Percentiles rank a stretch among this genome's conserved stretches.
Conservation (phyloP, 2,113 vertebrate species). For the Epinephelus cyanopodus region DNA sequence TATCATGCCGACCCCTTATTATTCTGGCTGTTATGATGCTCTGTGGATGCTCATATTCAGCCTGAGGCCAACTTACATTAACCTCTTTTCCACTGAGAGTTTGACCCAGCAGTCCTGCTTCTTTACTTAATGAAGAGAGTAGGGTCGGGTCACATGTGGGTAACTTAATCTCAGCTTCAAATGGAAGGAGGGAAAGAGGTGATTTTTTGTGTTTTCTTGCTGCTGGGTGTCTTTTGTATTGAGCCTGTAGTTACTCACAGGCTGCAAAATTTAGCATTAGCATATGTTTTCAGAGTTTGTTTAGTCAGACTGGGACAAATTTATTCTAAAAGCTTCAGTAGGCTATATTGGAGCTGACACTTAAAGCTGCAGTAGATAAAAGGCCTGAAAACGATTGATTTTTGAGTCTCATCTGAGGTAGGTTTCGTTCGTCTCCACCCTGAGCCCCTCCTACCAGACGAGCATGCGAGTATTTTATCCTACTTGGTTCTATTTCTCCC, state of each 20-base stretch:
- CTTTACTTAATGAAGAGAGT: conserved; percentile 15
- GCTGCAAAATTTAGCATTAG: neutral
- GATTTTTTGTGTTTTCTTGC: neutral
- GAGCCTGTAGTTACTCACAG: neutral
- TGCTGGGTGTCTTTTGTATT: neutral
- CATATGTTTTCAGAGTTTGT: neutral
- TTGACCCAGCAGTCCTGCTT: conserved; percentile 11
- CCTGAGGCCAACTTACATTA: conserved; percentile 52
- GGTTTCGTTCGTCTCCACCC: too few species aligned
- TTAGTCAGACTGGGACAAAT: neutral
- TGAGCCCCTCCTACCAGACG: too few species aligned
- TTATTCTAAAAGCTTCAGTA: neutral
- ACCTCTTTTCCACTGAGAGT: conserved; percentile 45
- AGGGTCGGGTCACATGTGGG: neutral
- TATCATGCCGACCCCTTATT: conserved; percentile 36
- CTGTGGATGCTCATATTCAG: conserved; percentile 38
- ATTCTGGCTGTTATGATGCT: conserved; percentile 42
- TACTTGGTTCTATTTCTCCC: too few species aligned
- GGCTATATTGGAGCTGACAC: neutral
- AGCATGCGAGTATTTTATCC: too few species aligned
- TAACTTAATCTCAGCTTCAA: neutral
- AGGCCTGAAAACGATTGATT: too few species aligned
- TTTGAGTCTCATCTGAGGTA: too few species aligned
- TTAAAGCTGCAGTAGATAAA: too few species aligned
- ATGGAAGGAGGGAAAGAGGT: neutral